phyloP scores from a whole-genome alignment of 2,888 invertebrate species.

The Pyrrhosoma nymphula region DNA sequence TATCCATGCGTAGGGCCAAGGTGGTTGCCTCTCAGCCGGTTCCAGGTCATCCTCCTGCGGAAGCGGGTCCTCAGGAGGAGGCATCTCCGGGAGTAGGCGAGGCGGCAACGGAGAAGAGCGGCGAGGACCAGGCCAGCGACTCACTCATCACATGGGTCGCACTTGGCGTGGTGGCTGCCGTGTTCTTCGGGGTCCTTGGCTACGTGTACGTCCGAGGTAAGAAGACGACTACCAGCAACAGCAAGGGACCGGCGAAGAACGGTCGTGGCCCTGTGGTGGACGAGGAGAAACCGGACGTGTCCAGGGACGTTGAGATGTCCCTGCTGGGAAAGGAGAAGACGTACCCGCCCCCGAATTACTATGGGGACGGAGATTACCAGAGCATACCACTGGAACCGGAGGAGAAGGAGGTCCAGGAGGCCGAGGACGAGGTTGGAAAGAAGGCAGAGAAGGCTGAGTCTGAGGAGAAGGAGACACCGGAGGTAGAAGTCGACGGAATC shows the following conservation, averaged over 20 bases:
- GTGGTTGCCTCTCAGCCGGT: not conserved
- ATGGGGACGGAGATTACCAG: conserved; percentile 27
- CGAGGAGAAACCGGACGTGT: conserved; percentile 24
- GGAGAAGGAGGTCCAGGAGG: conserved; percentile 26
- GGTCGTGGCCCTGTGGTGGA: not conserved
- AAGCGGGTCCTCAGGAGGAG: not conserved
- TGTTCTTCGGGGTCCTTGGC: conserved; percentile 48
- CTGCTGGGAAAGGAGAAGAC: not conserved
- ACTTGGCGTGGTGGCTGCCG: not conserved
- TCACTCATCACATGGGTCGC: conserved; percentile 48
- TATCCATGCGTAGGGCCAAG: not conserved
- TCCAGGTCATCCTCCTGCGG: not conserved
- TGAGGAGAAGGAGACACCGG: conserved; percentile 63
- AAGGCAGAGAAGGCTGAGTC: not conserved
- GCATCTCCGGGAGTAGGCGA: not conserved
- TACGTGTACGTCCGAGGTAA: conserved; percentile 46
- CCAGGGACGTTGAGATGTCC: conserved; percentile 20
- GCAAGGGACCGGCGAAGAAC: not conserved
- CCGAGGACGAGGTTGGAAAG: not conserved
- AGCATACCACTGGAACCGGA: conserved; percentile 7
- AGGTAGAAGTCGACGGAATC: conserved; percentile 60
- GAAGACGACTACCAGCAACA: not conserved
- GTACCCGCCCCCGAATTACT: not conserved
- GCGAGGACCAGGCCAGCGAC: not conserved
- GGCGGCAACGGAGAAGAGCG: not conserved